These are phyloP conservation scores for Frankliniella fusca DNA, from an alignment of 2,888 invertebrate species.

Conservation along the genomic window DNA sequence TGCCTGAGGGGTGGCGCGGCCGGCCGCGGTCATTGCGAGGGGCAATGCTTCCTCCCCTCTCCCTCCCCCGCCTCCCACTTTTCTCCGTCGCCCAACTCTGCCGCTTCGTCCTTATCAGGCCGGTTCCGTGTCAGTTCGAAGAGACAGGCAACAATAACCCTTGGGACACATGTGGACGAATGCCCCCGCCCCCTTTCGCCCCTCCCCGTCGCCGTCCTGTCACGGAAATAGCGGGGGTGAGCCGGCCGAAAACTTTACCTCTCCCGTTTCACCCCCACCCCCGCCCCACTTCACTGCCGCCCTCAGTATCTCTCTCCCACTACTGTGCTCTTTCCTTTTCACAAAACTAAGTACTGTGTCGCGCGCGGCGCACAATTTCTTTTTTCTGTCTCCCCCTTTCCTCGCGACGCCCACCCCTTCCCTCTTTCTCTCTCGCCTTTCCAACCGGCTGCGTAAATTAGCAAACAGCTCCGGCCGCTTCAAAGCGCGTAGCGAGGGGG, in stretches of 20 bases:
- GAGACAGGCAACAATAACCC: neutral
- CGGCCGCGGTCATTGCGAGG: neutral
- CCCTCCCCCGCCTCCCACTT: neutral
- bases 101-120: neutral
- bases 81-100: neutral
- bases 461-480: neutral
- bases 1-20: neutral
- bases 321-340: no score
- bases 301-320: no score
- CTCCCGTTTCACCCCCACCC: no score
- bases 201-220: no score
- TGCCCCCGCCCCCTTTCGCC: neutral
- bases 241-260: no score
- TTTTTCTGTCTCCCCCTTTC: neutral
- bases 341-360: no score
- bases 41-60: neutral
- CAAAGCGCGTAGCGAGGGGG: no score
- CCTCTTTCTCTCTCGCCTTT: neutral
- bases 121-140: neutral
- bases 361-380: no score
- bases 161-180: neutral
- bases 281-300: neutral
- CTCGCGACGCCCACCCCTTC: neutral
- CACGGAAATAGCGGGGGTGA: no score
- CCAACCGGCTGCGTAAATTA: neutral